phyloP scores from a whole-genome alignment of 2,797 vertebrate species.

The Dicrostonyx torquatus region DNA sequence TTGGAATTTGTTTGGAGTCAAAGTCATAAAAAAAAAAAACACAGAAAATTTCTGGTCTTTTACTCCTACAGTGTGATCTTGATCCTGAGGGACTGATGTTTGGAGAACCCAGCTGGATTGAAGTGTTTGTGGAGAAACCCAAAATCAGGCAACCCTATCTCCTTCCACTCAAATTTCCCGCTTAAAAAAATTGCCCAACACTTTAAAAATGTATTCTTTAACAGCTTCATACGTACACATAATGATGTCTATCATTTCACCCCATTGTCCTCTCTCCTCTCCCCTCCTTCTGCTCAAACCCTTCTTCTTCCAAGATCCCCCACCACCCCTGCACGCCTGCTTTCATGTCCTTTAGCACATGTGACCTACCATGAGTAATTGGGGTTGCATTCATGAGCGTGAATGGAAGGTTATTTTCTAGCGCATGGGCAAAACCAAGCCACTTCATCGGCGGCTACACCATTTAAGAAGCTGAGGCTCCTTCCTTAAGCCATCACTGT shows the following conservation, averaged over 20 bases:
- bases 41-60: neutral
- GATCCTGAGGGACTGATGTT: neutral
- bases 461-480: neutral
- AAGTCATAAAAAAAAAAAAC: neutral
- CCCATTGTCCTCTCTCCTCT: neutral
- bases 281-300: neutral
- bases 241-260: neutral
- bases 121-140: neutral
- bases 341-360: neutral
- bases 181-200: neutral
- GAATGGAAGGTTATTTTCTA: neutral
- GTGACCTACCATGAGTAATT: neutral
- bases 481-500: neutral
- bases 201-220: neutral
- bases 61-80: neutral
- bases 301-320: neutral
- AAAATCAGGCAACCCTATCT: no score
- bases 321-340: neutral
- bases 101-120: neutral
- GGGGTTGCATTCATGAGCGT: neutral
- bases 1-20: neutral
- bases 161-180: neutral
- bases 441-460: neutral
- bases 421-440: neutral
- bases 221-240: neutral